Base-by-base conservation (phyloP, 1,140 invertebrate genomes). In the Coptotermes formosanus region DNA sequence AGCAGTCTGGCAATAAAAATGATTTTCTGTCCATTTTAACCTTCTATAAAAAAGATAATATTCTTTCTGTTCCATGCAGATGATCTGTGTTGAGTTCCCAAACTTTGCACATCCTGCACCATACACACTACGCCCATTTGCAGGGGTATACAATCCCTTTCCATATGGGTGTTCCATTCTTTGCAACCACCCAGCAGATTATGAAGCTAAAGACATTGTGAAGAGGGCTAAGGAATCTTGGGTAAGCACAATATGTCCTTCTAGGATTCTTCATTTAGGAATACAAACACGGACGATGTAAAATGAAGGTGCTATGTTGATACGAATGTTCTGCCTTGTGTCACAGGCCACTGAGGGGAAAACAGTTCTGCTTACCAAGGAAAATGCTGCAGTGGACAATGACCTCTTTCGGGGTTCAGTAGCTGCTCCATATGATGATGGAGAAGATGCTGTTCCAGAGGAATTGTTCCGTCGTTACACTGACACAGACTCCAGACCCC, bases 151-250 rank as follows among this genome's bases (percentile, higher is more conserved):
- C 90, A 96, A 97, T 91, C 96, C 96, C 6, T 97, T 95, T 90
- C 93, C 95, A 3, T 93, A 94, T 87, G 94, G 94, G 21, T 97
- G 96, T 89, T 97, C 96, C 0, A 93, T 96, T 12, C 91, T 96
- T 4, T 96, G 96, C 91, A 96, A 97, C 89, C 96, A 97, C 91
- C 96, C 96, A 2, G 94, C 94, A 23, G 95, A 96, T 86, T 93
- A 92, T 32, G 94, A 95, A 87, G 94, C 95, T 0, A 96, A 94
- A 90, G 93, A 96, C 89, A 93, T 95, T 44, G 93, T 96, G 2
- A 93, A 93, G 88, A 92, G 94, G 88, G 94, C 94, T 19, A 96
- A 95, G 89, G 94, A 95, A 88, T 91, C 93, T 86, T 94, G 95
- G 94, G 94, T 95, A 91, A 91, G 89, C 45, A 38, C 25, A 75